Conservation (phyloP, 2,113 vertebrate species). For the Amphilophus citrinellus region DNA sequence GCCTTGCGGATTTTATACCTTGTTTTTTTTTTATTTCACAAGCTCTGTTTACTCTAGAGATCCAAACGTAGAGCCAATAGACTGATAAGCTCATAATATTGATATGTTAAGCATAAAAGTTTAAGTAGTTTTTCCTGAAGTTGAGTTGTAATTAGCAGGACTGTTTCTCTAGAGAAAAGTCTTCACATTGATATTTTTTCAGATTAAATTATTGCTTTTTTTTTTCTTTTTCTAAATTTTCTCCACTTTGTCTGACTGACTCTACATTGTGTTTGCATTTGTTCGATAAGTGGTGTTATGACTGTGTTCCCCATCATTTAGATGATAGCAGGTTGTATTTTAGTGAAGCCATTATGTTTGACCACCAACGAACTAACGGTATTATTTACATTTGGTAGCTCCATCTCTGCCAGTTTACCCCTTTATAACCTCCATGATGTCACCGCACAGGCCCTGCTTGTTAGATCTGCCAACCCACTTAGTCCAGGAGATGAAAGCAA, state of each 20-base stretch:
- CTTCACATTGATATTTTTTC: background rate
- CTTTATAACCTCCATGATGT: conserved; percentile 38
- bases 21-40: background rate
- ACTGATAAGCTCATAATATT: conserved; percentile 17
- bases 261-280: conserved; percentile 4
- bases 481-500: conserved; percentile 52
- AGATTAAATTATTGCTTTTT: background rate
- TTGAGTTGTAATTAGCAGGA: background rate
- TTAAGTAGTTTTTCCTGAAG: background rate
- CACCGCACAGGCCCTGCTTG: conserved; percentile 25
- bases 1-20: conserved; percentile 13
- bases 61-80: background rate
- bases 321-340: conserved; percentile 25
- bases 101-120: conserved; percentile 13
- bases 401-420: conserved; percentile 11
- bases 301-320: conserved; percentile 3
- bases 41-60: background rate
- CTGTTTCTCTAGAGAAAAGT: conserved; percentile 1
- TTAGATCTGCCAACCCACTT: conserved; percentile 46
- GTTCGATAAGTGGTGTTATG: conserved; percentile 9
- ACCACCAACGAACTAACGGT: conserved; percentile 27
- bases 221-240: background rate
- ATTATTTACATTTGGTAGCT: conserved; percentile 22
- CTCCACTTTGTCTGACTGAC: background rate
- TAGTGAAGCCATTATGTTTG: conserved; percentile 23